Evolutionary conservation across 2,797 vertebrate species (phyloP).

Genomic region (Brachyalestes nurse): DNA sequence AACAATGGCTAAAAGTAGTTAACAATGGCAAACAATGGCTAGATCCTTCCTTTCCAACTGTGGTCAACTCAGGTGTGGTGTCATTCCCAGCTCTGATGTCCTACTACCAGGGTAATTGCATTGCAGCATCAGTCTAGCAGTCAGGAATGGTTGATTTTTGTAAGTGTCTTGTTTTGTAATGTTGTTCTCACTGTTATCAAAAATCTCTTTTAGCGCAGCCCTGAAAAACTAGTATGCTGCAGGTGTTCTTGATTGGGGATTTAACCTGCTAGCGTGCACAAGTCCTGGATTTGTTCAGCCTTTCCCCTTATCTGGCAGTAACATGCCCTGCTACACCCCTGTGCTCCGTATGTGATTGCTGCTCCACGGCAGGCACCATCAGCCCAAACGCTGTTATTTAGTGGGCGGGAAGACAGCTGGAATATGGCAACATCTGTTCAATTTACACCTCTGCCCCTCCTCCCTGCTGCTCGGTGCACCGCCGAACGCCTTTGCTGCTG

Average conservation of each 20-base stretch:
- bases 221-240: background rate
- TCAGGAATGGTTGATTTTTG: background rate
- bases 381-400: slow-evolving; percentile 26
- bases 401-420: slow-evolving; percentile 29
- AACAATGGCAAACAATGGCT: too few species aligned
- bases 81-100: too few species aligned
- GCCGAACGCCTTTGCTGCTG: background rate
- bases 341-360: slow-evolving; percentile 26
- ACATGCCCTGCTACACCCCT: background rate
- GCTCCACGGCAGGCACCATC: slow-evolving; percentile 31
- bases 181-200: background rate
- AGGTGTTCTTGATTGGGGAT: slow-evolving; percentile 9
- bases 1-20: too few species aligned
- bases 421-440: slow-evolving; percentile 69
- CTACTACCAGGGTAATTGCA: too few species aligned
- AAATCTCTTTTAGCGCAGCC: background rate
- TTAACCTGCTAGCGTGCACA: background rate
- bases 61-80: too few species aligned
- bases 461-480: slow-evolving; percentile 19
- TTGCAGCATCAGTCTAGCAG: background rate
- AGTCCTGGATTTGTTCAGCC: slow-evolving; percentile 5
- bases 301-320: background rate
- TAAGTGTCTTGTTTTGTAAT: background rate
- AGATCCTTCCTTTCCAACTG: too few species aligned
- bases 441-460: slow-evolving; percentile 62